phyloP scores from a whole-genome alignment of 2,797 vertebrate species.

The Argyrosomus regius region DNA sequence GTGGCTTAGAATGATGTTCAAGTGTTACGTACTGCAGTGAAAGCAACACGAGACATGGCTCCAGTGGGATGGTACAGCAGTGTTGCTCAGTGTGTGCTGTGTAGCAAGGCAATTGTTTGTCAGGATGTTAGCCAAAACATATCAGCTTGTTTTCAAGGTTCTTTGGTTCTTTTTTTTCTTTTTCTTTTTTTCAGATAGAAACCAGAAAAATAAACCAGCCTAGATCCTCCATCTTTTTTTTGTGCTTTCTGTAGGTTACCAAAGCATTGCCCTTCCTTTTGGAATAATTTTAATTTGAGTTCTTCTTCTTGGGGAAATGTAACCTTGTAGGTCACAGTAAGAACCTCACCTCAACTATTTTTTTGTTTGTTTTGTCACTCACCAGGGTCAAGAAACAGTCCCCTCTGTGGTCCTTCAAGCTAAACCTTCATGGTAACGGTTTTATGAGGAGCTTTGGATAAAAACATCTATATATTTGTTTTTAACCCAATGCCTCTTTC shows the following conservation, averaged over 20 bases:
- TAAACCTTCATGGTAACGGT: slow-evolving; percentile 22
- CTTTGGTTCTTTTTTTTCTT: not conserved
- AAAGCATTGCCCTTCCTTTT: not conserved
- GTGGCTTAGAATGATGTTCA: too few relatives aligned
- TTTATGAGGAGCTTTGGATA: slow-evolving; percentile 16
- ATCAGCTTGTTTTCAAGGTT: not conserved
- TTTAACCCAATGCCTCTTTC: not conserved
- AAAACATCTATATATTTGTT: not conserved
- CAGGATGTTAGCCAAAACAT: not conserved
- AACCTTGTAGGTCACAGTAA: not conserved
- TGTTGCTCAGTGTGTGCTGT: not conserved
- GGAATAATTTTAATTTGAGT: not conserved
- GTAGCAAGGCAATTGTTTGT: not conserved
- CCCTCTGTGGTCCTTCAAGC: not conserved
- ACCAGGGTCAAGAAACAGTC: too few relatives aligned
- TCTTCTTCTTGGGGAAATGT: not conserved
- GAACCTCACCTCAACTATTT: not conserved
- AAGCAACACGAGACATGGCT: not conserved
- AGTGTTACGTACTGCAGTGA: not conserved
- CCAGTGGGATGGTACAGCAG: not conserved
- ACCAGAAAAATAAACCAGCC: not conserved
- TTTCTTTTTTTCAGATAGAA: not conserved
- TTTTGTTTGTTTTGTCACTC: not conserved
- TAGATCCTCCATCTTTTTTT: not conserved
- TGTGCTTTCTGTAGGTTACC: not conserved